Percentiles rank a stretch among this genome's conserved stretches.
Conservation (phyloP, 2,888 invertebrate species). For the Drosophila tanythrix region DNA sequence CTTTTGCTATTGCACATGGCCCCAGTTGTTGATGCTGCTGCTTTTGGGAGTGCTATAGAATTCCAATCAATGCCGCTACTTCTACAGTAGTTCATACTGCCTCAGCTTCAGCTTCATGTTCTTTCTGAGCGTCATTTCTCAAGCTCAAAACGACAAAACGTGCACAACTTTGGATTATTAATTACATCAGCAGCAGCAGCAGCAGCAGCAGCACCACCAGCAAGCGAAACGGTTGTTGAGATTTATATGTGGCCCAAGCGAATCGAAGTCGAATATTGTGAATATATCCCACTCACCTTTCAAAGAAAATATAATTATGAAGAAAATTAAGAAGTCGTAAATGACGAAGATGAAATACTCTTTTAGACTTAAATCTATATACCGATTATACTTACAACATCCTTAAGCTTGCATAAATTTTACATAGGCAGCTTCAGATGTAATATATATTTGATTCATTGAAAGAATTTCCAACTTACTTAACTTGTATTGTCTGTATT, state of each 20-base stretch:
- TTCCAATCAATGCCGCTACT: slow-evolving; percentile 69
- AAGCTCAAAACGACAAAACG: slow-evolving; percentile 79
- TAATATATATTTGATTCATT: not conserved
- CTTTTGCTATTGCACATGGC: slow-evolving; percentile 68
- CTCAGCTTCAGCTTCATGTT: slow-evolving; percentile 20
- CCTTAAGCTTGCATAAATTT: not conserved
- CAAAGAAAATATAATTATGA: slow-evolving; percentile 5
- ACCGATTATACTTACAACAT: not conserved
- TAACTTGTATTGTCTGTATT: not conserved
- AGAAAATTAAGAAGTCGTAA: slow-evolving; percentile 5
- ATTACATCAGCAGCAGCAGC: slow-evolving; percentile 68
- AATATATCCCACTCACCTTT: slow-evolving; percentile 30
- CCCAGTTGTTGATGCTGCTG: slow-evolving; percentile 11
- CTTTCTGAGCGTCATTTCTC: slow-evolving; percentile 69
- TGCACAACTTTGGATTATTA: slow-evolving; percentile 78
- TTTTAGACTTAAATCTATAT: not conserved
- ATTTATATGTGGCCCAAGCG: slow-evolving; percentile 70
- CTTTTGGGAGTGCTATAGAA: slow-evolving; percentile 48
- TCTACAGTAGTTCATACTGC: slow-evolving; percentile 39
- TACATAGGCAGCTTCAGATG: not conserved
- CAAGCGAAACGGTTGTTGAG: slow-evolving; percentile 48
- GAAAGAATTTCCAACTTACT: not conserved
- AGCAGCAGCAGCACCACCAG: slow-evolving; percentile 8
- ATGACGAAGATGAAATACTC: slow-evolving; percentile 6
- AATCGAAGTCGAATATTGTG: slow-evolving; percentile 74